Base-by-base conservation (phyloP, 30 jellyfish, hydroid and myxozoan species). In the Catostylus mosaicus region DNA sequence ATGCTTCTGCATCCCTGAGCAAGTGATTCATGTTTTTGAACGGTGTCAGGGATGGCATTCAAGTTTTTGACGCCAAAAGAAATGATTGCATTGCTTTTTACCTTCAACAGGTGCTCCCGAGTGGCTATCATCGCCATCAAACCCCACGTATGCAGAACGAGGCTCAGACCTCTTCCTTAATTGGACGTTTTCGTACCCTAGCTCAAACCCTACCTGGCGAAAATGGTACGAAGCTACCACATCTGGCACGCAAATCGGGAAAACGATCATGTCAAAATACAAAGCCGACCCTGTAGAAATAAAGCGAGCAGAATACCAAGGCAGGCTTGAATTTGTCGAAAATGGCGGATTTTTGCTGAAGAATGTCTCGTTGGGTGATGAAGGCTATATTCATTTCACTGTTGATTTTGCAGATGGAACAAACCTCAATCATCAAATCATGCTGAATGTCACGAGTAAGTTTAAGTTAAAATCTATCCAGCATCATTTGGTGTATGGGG, bases 321-420 rank as follows among this genome's bases (percentile, higher is more conserved):
- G 95, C 19, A 56, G 95, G n/a, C 61, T 75, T 8, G 88, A 61
- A 43, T 84, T 23, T 37, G 52, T 32, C 32, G 82, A 47, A 27
- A 66, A 73, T 56, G 95, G 80, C 10, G 76, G 78, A 24, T 24
- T 84, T 26, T 18, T 72, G 38, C 32, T 84, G 35, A 62, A 50
- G 52, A 73, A 74, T 34, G 48, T 84, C 4, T 65, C 84, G 1
- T 29, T 84, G 66, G 29, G 14, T 18, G 95, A 84, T 48, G 95
- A 84, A 65, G 88, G 95, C n/a, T 84, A 59, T 71, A 73, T 84
- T 23, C 11, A 78, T 27, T 84, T 73, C 72, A 52, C 30, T 32
- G 95, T 75, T 12, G 78, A 84, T 36, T 84, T 84, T 51, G 71
- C 30, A 7, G 94, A 73, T 43, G 95, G 95, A 32, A 23, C 37